These are phyloP conservation scores for Ptychoptera contaminata DNA, from an alignment of 2,888 invertebrate species.

Conservation along the genomic window DNA sequence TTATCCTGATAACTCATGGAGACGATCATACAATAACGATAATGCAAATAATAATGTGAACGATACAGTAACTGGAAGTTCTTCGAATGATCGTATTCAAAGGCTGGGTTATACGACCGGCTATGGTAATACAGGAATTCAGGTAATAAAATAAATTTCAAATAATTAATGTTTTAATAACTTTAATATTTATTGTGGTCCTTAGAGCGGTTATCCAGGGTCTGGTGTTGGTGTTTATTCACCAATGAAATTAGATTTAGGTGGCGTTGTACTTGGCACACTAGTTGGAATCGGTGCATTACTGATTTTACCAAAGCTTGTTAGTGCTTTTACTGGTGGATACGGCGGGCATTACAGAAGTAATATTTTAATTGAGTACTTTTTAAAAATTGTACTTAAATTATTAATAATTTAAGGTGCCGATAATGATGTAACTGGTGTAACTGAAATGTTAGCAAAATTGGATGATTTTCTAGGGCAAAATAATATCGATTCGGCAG, in stretches of 20 bases:
- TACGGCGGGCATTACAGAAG: constrained; percentile 55
- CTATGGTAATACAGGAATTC: constrained; percentile 19
- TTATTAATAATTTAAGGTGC: constrained; percentile 32
- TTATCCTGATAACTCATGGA: constrained; percentile 19
- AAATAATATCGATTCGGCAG: constrained; percentile 54
- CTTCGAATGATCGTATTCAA: constrained; percentile 26
- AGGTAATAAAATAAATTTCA: neutral
- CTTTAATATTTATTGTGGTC: neutral
- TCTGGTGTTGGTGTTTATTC: constrained; percentile 44
- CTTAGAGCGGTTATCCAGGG: constrained; percentile 27
- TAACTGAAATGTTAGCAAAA: constrained; percentile 46
- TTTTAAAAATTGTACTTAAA: neutral
- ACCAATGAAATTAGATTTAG: constrained; percentile 65
- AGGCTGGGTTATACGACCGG: constrained; percentile 28
- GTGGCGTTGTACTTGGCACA: constrained; percentile 66
- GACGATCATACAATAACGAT: constrained; percentile 21
- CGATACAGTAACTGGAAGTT: constrained; percentile 13
- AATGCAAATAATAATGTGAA: constrained; percentile 11
- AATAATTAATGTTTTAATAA: neutral
- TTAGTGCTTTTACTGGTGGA: constrained; percentile 51
- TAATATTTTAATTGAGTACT: constrained; percentile 27
- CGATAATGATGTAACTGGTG: constrained; percentile 39
- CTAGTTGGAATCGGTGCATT: constrained; percentile 68
- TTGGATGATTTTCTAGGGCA: constrained; percentile 49
- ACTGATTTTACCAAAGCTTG: constrained; percentile 60